Percentiles rank a stretch among this genome's conserved stretches.
phyloP scores from a whole-genome alignment of 2,113 vertebrate genomes.

The Morone saxatilis region DNA sequence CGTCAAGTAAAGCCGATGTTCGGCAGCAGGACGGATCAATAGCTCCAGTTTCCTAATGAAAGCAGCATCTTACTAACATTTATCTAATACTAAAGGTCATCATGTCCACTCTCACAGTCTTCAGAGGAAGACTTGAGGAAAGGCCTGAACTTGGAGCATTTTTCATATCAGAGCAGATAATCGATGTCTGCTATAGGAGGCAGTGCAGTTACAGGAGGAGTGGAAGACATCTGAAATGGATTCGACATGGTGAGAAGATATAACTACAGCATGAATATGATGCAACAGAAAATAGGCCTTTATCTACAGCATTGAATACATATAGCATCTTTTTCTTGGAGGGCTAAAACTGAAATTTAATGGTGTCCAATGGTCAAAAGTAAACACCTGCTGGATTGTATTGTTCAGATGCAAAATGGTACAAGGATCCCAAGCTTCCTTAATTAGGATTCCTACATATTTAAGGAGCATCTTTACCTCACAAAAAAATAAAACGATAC shows the following conservation, averaged over 20 bases:
- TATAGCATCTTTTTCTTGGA: no score
- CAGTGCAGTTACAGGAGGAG: constrained; percentile 6
- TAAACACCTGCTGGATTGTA: no score
- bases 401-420: no score
- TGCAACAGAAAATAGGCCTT: background rate
- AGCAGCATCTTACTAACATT: constrained; percentile 26
- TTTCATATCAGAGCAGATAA: constrained; percentile 64
- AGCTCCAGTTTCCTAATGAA: constrained; percentile 37
- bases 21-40: constrained; percentile 36
- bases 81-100: constrained; percentile 61
- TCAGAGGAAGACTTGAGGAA: constrained; percentile 18
- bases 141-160: constrained; percentile 38
- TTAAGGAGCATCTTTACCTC: no score
- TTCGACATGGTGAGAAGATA: constrained; percentile 54
- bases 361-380: no score
- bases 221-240: constrained; percentile 44
- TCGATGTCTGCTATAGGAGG: constrained; percentile 37
- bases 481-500: no score
- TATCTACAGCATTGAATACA: background rate
- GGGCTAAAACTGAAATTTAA: no score
- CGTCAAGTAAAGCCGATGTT: background rate
- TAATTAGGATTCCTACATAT: no score
- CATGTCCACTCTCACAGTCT: constrained; percentile 34
- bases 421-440: no score
- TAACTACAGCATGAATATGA: background rate